phyloP scores from a whole-genome alignment of 1,140 invertebrate species.

The Hylyphantes graminicola region DNA sequence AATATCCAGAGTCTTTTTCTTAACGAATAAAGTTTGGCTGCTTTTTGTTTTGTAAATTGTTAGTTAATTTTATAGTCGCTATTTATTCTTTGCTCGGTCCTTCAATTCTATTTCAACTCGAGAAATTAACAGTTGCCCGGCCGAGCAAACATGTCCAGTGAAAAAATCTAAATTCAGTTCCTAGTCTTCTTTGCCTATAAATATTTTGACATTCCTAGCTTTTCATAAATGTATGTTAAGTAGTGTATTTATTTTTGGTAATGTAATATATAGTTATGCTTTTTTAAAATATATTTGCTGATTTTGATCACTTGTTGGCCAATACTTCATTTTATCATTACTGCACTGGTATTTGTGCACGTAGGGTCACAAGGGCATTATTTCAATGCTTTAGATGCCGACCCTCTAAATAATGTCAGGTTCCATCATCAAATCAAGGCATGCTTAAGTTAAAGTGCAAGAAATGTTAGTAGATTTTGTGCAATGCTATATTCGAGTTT shows the following conservation, averaged over 20 bases:
- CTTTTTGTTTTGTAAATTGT: conserved; percentile 16
- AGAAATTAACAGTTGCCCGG: not conserved
- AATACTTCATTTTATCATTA: not conserved
- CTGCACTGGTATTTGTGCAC: not conserved
- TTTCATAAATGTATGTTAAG: conserved; percentile 45
- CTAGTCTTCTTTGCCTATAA: conserved; percentile 44
- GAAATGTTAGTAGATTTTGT: no score
- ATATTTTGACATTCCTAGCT: conserved; percentile 49
- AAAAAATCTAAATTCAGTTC: conserved; percentile 30
- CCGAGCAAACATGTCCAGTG: not conserved
- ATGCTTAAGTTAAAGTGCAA: no score
- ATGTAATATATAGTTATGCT: not conserved
- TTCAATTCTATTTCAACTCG: not conserved
- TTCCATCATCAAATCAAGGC: no score
- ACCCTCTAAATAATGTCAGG: no score
- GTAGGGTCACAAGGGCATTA: conserved; percentile 11
- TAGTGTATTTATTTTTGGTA: conserved; percentile 48
- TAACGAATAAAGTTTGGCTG: not conserved
- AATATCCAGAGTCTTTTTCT: conserved; percentile 11
- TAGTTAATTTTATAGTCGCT: conserved; percentile 30
- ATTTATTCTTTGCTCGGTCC: conserved; percentile 12
- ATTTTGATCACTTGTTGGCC: not conserved
- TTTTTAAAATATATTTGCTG: not conserved
- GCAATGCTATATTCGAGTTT: no score
- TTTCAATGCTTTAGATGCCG: not conserved